These are phyloP conservation scores for Pinctada fucata DNA, from an alignment of 2,888 invertebrate genomes.

Conservation along the genomic window DNA sequence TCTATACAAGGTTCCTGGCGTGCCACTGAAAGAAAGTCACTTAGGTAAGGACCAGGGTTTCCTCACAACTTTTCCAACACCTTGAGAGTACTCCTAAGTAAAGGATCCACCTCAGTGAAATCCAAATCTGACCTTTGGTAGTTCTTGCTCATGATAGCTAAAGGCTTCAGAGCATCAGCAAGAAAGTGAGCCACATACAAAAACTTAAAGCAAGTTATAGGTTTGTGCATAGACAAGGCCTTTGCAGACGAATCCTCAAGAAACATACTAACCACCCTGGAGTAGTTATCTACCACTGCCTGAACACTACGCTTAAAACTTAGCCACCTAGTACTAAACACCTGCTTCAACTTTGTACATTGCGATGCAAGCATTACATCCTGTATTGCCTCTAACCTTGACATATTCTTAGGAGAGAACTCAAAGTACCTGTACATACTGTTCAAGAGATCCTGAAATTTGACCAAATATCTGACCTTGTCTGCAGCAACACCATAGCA, in stretches of 20 bases:
- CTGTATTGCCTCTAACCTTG: conserved; percentile 20
- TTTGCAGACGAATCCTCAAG: conserved; percentile 29
- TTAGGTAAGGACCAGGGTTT: neutral
- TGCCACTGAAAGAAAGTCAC: conserved; percentile 26
- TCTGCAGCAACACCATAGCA: conserved; percentile 39
- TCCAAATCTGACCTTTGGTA: conserved; percentile 44
- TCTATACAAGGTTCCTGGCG: conserved; percentile 38
- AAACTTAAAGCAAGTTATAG: conserved; percentile 40
- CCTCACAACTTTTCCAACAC: conserved; percentile 8
- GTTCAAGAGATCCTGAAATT: conserved; percentile 41
- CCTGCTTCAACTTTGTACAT: conserved; percentile 19
- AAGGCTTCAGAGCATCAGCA: conserved; percentile 43
- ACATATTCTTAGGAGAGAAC: conserved; percentile 33
- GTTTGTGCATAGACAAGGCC: conserved; percentile 32
- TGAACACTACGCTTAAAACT: conserved; percentile 36
- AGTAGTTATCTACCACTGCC: conserved; percentile 28
- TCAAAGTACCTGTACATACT: conserved; percentile 40
- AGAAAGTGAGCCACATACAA: conserved; percentile 44
- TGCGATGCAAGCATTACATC: neutral
- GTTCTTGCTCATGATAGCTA: conserved; percentile 41
- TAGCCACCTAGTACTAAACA: conserved; percentile 34
- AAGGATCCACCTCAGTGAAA: conserved; percentile 45
- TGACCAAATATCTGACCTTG: conserved; percentile 38
- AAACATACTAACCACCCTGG: conserved; percentile 20
- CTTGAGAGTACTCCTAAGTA: conserved; percentile 35